Evolutionary conservation across 2,797 vertebrate species (phyloP).

Genomic region (Sebastes reedi): DNA sequence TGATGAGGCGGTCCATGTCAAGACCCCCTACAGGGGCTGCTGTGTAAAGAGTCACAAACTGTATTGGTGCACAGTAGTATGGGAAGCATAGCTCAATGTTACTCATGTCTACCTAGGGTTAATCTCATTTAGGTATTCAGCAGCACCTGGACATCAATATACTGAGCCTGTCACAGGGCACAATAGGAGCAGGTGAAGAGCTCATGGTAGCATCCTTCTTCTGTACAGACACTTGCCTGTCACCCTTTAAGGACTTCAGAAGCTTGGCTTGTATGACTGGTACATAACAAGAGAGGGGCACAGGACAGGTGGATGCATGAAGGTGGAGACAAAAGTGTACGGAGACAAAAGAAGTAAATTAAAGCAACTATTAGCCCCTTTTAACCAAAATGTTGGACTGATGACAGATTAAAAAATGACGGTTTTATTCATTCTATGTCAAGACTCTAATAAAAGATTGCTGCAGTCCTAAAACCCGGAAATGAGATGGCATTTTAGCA

Average conservation of each 20-base stretch:
- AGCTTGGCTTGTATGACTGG: background rate
- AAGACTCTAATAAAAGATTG: background rate
- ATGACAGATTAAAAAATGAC: background rate
- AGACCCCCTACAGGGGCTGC: conserved; percentile 29
- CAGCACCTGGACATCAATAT: conserved; percentile 43
- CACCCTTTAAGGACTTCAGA: conserved; percentile 25
- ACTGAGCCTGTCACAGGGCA: conserved; percentile 16
- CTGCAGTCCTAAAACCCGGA: too few species aligned
- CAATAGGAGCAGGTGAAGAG: conserved; percentile 28
- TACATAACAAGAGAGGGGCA: background rate
- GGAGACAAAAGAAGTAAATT: background rate
- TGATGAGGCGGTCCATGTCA: conserved; percentile 25
- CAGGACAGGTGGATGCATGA: background rate
- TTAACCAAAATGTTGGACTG: background rate
- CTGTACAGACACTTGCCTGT: conserved; percentile 38
- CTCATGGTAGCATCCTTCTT: conserved; percentile 27
- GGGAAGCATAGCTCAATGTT: conserved; percentile 17
- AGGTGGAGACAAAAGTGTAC: background rate
- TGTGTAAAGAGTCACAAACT: conserved; percentile 44
- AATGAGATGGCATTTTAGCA: too few species aligned
- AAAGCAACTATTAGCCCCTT: background rate
- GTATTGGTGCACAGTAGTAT: background rate
- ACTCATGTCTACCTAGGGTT: conserved; percentile 17
- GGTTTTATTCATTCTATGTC: background rate
- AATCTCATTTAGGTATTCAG: conserved; percentile 39